These are phyloP conservation scores for Trachelus iudaicus DNA, from an alignment of 2,888 invertebrate species.

Conservation along the genomic window DNA sequence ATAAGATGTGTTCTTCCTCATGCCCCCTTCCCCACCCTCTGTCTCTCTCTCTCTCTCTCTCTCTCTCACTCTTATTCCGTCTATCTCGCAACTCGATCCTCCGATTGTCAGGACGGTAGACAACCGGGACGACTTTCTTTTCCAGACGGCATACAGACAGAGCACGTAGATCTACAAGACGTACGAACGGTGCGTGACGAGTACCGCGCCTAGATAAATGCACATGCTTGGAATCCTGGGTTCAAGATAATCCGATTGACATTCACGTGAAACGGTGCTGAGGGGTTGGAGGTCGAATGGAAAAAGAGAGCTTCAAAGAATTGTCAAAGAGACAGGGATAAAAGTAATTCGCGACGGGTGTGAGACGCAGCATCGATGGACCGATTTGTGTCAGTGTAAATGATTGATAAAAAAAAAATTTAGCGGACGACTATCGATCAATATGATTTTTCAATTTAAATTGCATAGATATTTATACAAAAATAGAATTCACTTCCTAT, in stretches of 20 bases:
- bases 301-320: neutral
- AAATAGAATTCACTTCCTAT: neutral
- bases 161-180: constrained; percentile 56
- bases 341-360: neutral
- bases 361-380: neutral
- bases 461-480: neutral
- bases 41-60: neutral
- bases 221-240: constrained; percentile 47
- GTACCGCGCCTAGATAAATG: constrained; percentile 52
- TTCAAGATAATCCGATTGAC: constrained; percentile 23
- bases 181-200: constrained; percentile 55
- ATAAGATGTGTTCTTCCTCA: neutral
- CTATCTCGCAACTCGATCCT: constrained; percentile 15
- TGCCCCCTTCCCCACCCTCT: neutral
- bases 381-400: neutral
- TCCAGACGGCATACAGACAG: constrained; percentile 60
- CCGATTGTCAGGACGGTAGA: neutral
- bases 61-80: constrained; percentile 6
- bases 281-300: neutral
- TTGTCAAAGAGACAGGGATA: neutral
- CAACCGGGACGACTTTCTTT: constrained; percentile 29
- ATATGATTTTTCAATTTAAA: neutral
- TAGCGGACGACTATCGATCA: too few species aligned
- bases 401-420: too few species aligned
- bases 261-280: neutral